Evolutionary conservation across 2,797 vertebrate genomes (phyloP).

Genomic region (Orientallactaga sibirica): DNA sequence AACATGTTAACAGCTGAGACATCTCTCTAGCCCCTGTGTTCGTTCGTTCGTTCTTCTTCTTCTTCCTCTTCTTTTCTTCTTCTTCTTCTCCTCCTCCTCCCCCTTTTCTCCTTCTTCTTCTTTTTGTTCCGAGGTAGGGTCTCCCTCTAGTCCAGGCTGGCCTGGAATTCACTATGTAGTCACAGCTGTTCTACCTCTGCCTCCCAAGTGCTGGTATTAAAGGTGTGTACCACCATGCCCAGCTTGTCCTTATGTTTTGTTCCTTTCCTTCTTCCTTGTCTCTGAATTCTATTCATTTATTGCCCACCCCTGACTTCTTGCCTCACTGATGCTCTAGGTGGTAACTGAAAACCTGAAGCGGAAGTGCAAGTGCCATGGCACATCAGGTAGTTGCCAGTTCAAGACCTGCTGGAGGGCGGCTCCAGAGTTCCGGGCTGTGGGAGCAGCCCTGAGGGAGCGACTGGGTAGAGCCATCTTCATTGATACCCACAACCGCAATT

Average conservation of each 20-base stretch:
- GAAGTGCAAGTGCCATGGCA: conserved; percentile 96
- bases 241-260: background rate
- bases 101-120: too few relatives aligned
- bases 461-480: conserved; percentile 93
- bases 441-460: conserved; percentile 92
- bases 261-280: background rate
- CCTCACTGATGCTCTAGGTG: conserved; percentile 86
- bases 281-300: background rate
- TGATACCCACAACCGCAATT: conserved; percentile 96
- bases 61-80: too few relatives aligned
- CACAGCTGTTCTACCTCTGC: too few relatives aligned
- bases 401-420: conserved; percentile 97
- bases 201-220: too few relatives aligned
- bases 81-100: too few relatives aligned
- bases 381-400: conserved; percentile 96
- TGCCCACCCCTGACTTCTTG: background rate
- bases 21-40: too few relatives aligned
- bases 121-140: too few relatives aligned
- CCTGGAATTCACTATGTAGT: too few relatives aligned
- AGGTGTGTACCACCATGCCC: too few relatives aligned
- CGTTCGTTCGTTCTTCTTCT: too few relatives aligned
- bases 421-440: conserved; percentile 94
- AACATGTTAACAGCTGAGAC: too few relatives aligned
- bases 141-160: too few relatives aligned
- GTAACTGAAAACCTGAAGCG: conserved; percentile 95